phyloP scores from a whole-genome alignment of 2,888 invertebrate genomes.

The Tupiocoris notatus region DNA sequence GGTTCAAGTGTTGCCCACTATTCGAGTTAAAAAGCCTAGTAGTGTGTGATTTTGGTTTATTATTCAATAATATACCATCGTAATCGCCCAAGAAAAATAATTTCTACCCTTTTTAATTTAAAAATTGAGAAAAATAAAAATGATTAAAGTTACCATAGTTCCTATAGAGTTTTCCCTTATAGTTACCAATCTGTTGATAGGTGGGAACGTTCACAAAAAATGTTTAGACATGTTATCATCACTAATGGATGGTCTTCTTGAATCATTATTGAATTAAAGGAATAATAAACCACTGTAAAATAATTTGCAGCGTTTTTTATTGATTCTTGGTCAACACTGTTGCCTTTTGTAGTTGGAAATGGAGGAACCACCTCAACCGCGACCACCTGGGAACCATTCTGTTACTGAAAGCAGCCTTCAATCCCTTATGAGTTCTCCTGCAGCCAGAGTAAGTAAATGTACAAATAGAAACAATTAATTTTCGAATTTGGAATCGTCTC shows the following conservation, averaged over 20 bases:
- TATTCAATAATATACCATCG: too few relatives aligned
- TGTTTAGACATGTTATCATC: background rate
- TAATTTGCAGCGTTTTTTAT: too few relatives aligned
- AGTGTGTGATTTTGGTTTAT: too few relatives aligned
- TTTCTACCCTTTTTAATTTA: too few relatives aligned
- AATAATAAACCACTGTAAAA: too few relatives aligned
- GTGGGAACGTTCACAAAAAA: too few relatives aligned
- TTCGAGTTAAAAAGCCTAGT: background rate
- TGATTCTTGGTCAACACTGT: background rate
- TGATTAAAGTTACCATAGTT: too few relatives aligned
- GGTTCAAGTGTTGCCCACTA: background rate
- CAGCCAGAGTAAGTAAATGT: conserved; percentile 53
- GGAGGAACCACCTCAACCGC: background rate
- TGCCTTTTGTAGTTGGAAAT: background rate
- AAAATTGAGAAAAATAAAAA: too few relatives aligned
- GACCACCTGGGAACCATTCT: conserved; percentile 33
- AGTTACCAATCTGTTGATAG: too few relatives aligned
- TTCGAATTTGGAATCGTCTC: background rate
- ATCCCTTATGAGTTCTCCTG: conserved; percentile 52
- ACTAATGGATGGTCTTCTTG: background rate
- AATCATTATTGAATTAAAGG: too few relatives aligned
- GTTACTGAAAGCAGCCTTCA: conserved; percentile 53
- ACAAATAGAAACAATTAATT: background rate
- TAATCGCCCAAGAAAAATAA: too few relatives aligned
- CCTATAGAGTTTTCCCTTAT: too few relatives aligned